Evolutionary conservation across 2,888 invertebrate genomes (phyloP), one percentile per base, ranked within the genome.

Genomic region (Archips xylosteana): DNA sequence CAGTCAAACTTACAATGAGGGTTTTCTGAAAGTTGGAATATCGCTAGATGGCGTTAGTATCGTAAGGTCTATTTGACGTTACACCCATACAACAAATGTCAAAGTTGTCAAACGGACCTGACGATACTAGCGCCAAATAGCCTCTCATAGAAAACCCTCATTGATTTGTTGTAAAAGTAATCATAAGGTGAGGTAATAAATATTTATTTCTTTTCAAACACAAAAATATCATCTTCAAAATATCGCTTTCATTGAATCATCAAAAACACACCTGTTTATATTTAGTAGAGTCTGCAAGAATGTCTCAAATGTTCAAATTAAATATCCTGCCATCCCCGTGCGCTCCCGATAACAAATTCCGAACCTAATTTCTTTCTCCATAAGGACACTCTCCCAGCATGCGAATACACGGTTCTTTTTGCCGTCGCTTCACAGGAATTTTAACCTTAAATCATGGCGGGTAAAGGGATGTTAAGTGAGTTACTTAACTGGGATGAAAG

Each of bases 281-380:
- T 59, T 9, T 64, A 23, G n/a, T 23, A 1, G 0, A 45, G 12
- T 34, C 34, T 13, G 39, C 34, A 32, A 57, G 62, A 62, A 72
- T 67, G 47, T 23, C 67, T 23, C 23, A 67, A 72, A 47, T 62
- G 62, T 65, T 71, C 51, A 66, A 66, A 71, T 71, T 54, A 72
- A 71, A 51, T 66, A 63, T 36, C 47, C 39, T 49, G 45, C 57
- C n/a, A 32, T 39, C 34, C 15, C 23, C 12, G 23, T 15, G 49
- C 15, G 36, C 12, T 13, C 34, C 9, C 9, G 10, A 36, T 13
- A 13, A 8, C 36, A 13, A 9, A 67, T 47, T 47, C 13, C 13
- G 61, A 62, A 47, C 54, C 67, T 57, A 42, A 61, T 66, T 57
- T 63, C 68, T 15, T 47, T 68, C 9, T n/a, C 39, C 39, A 9